A percentile compares a stretch with the other conserved stretches of the same genome.
Conservation (phyloP, 2,888 invertebrate genomes). For the Hyposoter didymator region DNA sequence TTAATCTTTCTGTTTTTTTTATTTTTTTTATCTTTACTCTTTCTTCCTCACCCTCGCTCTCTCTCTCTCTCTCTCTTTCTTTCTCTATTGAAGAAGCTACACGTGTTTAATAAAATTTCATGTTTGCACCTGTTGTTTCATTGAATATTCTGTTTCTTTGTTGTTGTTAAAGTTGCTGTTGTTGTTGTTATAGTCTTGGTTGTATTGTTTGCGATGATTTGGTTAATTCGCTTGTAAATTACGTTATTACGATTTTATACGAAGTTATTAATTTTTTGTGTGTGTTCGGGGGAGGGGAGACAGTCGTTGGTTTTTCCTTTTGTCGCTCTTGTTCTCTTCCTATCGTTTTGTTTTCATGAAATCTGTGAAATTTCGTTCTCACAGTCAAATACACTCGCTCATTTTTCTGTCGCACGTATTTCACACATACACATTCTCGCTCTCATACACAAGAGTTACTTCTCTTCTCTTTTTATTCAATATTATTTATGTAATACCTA, state of each 20-base stretch:
- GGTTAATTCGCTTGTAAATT: slow-evolving; percentile 73
- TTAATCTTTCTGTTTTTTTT: slow-evolving; percentile 31
- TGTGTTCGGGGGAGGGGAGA: slow-evolving; percentile 64
- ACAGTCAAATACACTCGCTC: slow-evolving; percentile 69
- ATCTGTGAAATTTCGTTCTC: slow-evolving; percentile 70
- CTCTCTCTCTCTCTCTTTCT: background rate
- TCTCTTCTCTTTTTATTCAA: slow-evolving; percentile 70
- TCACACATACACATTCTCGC: slow-evolving; percentile 54
- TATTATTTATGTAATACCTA: slow-evolving; percentile 77
- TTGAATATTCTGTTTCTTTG: slow-evolving; percentile 9
- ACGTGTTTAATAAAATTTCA: slow-evolving; percentile 36
- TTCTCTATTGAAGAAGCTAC: slow-evolving; percentile 45
- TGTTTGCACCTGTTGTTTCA: slow-evolving; percentile 48
- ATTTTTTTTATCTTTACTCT: slow-evolving; percentile 45
- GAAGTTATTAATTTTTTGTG: slow-evolving; percentile 74
- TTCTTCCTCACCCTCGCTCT: too few species aligned
- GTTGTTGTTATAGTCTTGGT: slow-evolving; percentile 13
- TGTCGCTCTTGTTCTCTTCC: slow-evolving; percentile 7
- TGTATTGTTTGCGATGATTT: slow-evolving; percentile 70
- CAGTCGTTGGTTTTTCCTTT: slow-evolving; percentile 74
- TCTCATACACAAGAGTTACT: slow-evolving; percentile 68
- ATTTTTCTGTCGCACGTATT: slow-evolving; percentile 32
- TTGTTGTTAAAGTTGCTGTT: background rate
- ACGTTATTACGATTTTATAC: slow-evolving; percentile 74
- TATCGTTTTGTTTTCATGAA: slow-evolving; percentile 37